Conservation (phyloP, 2,113 vertebrate genomes). For the Podarcis raffonei region DNA sequence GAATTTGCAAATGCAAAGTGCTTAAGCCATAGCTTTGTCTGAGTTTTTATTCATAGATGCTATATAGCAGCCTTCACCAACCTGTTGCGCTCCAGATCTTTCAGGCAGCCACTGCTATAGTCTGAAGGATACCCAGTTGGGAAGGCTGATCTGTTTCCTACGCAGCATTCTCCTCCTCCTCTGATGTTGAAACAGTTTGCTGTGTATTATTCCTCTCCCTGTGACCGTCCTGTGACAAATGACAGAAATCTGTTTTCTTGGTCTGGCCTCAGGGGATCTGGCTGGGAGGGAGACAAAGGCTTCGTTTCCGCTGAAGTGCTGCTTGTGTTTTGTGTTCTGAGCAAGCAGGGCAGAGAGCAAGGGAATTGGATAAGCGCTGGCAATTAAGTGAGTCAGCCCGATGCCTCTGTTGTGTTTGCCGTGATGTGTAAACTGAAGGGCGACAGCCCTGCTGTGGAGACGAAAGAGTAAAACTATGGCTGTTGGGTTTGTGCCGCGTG, state of each 20-base stretch:
- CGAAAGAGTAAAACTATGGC: neutral
- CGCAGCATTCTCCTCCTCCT: neutral
- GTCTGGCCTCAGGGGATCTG: neutral
- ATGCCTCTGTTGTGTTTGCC: conserved; percentile 1
- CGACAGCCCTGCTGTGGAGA: neutral
- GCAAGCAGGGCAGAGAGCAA: conserved; percentile 11
- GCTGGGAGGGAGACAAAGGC: conserved; percentile 19
- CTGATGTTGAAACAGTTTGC: too few relatives aligned
- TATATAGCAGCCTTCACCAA: too few relatives aligned
- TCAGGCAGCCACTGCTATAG: too few relatives aligned
- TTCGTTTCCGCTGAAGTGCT: neutral
- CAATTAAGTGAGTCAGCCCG: accelerated
- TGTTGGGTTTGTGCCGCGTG: neutral
- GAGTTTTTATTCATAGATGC: neutral
- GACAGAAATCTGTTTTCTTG: neutral
- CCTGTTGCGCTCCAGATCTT: too few relatives aligned
- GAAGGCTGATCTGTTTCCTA: neutral
- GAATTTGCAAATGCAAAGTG: neutral
- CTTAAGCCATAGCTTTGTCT: neutral
- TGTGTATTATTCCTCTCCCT: too few relatives aligned
- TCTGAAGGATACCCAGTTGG: too few relatives aligned
- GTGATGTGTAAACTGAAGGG: conserved; percentile 31
- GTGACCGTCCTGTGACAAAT: neutral
- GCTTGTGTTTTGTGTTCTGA: neutral
- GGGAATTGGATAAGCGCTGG: conserved; percentile 16